A percentile compares a stretch with the other conserved stretches of the same genome.
phyloP scores from a whole-genome alignment of 2,888 invertebrate genomes.

The Dryocosmus kuriphilus region DNA sequence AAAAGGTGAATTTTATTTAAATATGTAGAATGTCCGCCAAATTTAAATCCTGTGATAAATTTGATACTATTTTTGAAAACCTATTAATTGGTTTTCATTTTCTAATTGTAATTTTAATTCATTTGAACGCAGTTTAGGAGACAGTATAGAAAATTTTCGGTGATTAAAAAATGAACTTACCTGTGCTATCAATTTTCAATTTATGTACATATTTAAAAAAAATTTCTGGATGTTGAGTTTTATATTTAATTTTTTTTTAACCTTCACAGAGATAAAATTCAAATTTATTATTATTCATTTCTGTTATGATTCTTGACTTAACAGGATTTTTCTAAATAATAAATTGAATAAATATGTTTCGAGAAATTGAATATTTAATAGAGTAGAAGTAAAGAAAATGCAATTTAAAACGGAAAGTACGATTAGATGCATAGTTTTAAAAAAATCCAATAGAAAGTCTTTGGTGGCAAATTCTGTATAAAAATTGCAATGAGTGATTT shows the following conservation, averaged over 20 bases:
- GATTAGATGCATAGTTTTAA: conserved; percentile 40
- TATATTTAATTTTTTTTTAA: too few relatives aligned
- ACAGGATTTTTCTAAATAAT: too few relatives aligned
- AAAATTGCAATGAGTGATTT: conserved; percentile 26
- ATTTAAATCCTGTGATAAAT: too few relatives aligned
- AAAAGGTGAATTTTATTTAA: not conserved
- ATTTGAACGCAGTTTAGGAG: not conserved
- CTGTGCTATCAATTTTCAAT: too few relatives aligned
- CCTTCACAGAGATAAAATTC: too few relatives aligned
- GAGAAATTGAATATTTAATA: not conserved
- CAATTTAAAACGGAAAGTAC: not conserved
- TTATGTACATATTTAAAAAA: too few relatives aligned
- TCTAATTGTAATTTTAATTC: not conserved
- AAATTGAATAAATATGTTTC: not conserved
- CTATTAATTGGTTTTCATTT: not conserved
- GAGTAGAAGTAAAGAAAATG: not conserved
- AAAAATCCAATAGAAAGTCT: conserved; percentile 43
- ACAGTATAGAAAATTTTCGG: not conserved
- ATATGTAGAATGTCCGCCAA: not conserved
- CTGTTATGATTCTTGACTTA: too few relatives aligned
- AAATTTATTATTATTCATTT: too few relatives aligned
- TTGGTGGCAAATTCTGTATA: conserved; percentile 38
- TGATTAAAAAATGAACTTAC: not conserved
- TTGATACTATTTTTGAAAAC: not conserved
- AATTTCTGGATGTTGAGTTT: too few relatives aligned